Base-by-base conservation (phyloP, 2,113 vertebrate species). In the Lepus timidus region DNA sequence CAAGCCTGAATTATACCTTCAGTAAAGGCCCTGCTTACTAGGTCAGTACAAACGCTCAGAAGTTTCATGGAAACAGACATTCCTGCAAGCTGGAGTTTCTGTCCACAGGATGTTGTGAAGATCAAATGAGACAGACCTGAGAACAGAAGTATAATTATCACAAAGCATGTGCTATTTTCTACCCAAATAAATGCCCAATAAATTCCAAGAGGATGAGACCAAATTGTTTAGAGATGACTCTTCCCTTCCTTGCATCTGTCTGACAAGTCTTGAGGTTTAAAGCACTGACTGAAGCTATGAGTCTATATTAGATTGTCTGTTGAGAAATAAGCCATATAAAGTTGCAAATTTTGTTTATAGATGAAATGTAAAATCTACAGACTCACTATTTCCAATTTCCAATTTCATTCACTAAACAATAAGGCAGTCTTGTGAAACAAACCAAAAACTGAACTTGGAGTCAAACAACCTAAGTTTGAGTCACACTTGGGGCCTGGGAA, bases 241-340 rank as follows among this genome's bases (percentile, higher is more conserved):
- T 76, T 88, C 49, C 64, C 76, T 81, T 81, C 64, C 70, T 92
- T 76, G 20, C 4, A 75, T 92, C 55, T 93, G 13, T 68, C 68
- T 84, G 44, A 89, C 74, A 90, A 93, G 20, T 10, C 85, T 58
- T 94, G 58, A 49, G 17, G 33, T 89, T 86, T 91, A 89, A 68
- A 71, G 33, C 65, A 76, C 4, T 55, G 44, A 67, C 4, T 55
- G 33, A 79, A 87, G 33, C 20, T 87, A 2, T n/a, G 8, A 61
- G 9, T 58, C 17, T 67, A 49, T 44, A 84, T 80, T 76, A 79
- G 95, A 88, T 73, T 88, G 36, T 65, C 29, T 71, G 23, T 82
- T 96, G 73, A 94, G 17, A 92, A 93, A 39, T n/a, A 78, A 73
- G 61, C 23, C 25, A 68, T 71, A 31, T 33, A n/a, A 68, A 65